A percentile compares a stretch with the other conserved stretches of the same genome.
These are phyloP conservation scores for Pogoniulus pusillus DNA, from an alignment of 2,797 vertebrate genomes.

Conservation along the genomic window DNA sequence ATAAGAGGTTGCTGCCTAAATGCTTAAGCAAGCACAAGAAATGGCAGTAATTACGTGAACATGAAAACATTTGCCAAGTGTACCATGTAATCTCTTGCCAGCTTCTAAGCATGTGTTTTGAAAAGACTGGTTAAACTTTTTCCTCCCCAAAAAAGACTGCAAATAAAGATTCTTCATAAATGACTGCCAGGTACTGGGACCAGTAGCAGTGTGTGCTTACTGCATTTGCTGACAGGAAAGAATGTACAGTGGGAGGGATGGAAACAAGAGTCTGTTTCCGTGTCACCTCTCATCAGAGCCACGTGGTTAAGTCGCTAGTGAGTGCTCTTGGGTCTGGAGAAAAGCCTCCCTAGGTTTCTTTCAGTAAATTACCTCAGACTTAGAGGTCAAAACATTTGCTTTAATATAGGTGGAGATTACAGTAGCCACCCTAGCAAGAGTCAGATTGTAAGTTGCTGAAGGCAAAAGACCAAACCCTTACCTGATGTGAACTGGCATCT, in stretches of 20 bases:
- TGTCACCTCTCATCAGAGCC: background rate
- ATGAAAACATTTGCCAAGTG: constrained; percentile 32
- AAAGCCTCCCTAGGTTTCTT: background rate
- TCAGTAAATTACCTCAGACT: background rate
- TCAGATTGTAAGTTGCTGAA: background rate
- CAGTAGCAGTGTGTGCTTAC: background rate
- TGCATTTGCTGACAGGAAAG: background rate
- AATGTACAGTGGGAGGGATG: background rate
- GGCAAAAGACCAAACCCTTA: too few relatives aligned
- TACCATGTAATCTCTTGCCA: constrained; percentile 32
- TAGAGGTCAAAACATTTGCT: background rate
- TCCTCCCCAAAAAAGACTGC: background rate
- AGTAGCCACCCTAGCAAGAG: background rate
- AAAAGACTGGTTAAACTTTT: background rate
- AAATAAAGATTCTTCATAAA: constrained; percentile 39
- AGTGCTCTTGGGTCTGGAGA: background rate
- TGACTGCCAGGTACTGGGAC: background rate
- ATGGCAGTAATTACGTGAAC: constrained; percentile 23
- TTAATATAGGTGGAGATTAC: background rate
- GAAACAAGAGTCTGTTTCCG: background rate
- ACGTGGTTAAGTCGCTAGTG: background rate
- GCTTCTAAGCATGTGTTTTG: constrained; percentile 46
- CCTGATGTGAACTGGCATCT: too few relatives aligned
- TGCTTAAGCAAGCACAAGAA: constrained; percentile 4
- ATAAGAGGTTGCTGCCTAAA: constrained; percentile 15